Percentiles rank a stretch among this genome's conserved stretches.
Evolutionary conservation across 23 tunicate species (phyloP).

Genomic region (Halocynthia roretzi): DNA sequence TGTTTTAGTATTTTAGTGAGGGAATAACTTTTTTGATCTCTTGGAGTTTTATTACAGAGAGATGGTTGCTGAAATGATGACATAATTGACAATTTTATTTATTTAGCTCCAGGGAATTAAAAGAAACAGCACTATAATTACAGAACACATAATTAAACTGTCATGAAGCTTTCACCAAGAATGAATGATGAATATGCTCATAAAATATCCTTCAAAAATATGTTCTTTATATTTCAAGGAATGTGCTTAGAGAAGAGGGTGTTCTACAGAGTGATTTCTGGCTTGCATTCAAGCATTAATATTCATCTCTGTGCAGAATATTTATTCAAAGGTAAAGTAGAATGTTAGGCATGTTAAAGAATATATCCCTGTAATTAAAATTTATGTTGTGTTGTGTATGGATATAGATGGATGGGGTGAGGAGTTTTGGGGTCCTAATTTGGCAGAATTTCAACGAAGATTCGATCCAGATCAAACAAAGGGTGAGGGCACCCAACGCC

Average conservation of each 20-base stretch:
- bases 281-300: slow-evolving; percentile 85
- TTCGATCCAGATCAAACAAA: slow-evolving; percentile 62
- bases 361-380: background rate
- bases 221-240: slow-evolving; percentile 26
- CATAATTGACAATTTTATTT: too few relatives aligned
- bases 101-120: too few relatives aligned
- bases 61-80: too few relatives aligned
- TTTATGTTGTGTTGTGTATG: background rate
- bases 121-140: too few relatives aligned
- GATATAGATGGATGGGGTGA: slow-evolving; percentile 72
- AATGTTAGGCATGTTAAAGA: background rate
- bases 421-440: slow-evolving; percentile 71
- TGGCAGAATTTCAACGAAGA: slow-evolving; percentile 69
- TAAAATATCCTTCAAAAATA: background rate
- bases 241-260: slow-evolving; percentile 91
- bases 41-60: too few relatives aligned
- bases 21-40: too few relatives aligned
- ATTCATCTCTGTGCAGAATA: slow-evolving; percentile 72
- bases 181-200: too few relatives aligned
- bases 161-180: too few relatives aligned
- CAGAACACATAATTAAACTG: too few relatives aligned
- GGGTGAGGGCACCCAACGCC: slow-evolving; percentile 63
- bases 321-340: slow-evolving; percentile 60
- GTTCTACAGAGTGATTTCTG: slow-evolving; percentile 91
- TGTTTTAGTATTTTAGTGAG: too few relatives aligned